phyloP scores from a whole-genome alignment of 2,888 invertebrate species.

The Caenorhabditis sp. region DNA sequence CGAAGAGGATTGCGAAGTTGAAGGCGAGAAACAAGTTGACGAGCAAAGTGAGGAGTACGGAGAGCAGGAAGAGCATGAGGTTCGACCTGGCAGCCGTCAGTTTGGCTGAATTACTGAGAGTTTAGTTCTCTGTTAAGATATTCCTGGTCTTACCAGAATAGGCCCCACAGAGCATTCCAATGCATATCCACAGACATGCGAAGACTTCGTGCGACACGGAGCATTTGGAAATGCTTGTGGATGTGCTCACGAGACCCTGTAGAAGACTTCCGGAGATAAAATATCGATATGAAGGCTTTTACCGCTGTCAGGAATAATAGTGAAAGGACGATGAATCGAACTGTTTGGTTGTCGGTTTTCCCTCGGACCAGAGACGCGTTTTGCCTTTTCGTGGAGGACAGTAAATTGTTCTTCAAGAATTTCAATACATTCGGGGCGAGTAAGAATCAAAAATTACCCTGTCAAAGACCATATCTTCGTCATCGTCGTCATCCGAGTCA shows the following conservation, averaged over 20 bases:
- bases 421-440: not conserved
- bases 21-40: slow-evolving; percentile 26
- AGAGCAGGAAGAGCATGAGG: slow-evolving; percentile 46
- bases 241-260: slow-evolving; percentile 37
- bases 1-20: slow-evolving; percentile 33
- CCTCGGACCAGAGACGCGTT: slow-evolving; percentile 35
- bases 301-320: slow-evolving; percentile 38
- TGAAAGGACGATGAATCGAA: slow-evolving; percentile 30
- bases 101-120: slow-evolving; percentile 33
- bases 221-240: slow-evolving; percentile 19
- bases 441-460: slow-evolving; percentile 29
- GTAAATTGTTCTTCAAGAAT: slow-evolving; percentile 40
- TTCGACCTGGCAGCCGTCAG: slow-evolving; percentile 36
- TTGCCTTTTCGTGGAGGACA: slow-evolving; percentile 32
- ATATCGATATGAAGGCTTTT: not conserved
- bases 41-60: slow-evolving; percentile 19
- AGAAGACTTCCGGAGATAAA: not conserved
- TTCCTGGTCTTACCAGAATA: slow-evolving; percentile 38
- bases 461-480: slow-evolving; percentile 51
- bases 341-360: slow-evolving; percentile 45
- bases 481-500: slow-evolving; percentile 56
- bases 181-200: slow-evolving; percentile 52
- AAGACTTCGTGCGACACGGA: slow-evolving; percentile 32
- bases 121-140: not conserved
- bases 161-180: slow-evolving; percentile 50